Evolutionary conservation across 2,113 vertebrate genomes (phyloP), one percentile per base, ranked within the genome.

Genomic region (Neolamprologus cancellatus): DNA sequence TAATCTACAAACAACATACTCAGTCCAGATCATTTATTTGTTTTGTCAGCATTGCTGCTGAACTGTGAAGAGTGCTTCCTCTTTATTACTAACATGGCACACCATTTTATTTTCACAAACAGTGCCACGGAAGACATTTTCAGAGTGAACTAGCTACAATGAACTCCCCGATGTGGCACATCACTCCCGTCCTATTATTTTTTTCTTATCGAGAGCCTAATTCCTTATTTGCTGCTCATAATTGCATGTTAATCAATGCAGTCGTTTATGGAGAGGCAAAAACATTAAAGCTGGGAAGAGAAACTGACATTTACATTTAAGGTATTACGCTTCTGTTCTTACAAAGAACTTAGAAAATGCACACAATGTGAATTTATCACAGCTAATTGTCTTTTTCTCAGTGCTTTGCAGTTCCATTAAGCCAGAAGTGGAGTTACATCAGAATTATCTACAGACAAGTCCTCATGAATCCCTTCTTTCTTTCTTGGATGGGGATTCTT

Each of bases 401-500:
- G 20, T 55, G 8, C 78, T 87, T 53, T 85, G 71, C 76, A 64
- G 6, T 88, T 86, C 64, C 6, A 61, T 69, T 83, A 54, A 86
- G 87, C 36, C 44, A 85, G 54, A 88, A 84, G 30, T 57, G 41
- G 79, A 81, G 50, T 88, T 91, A 84, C 89, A 89, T 87, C 87
- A 91, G 91, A 90, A 85, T 88, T 89, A 91, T 90, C 91, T 88
- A 14, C 78, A 84, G 86, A 84, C 61, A 66, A 90, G 78, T 71
- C 41, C 14, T 69, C 55, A 39, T 53, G 71, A 91, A 90, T 92
- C 76, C 79, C 30, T n/a, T 87, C 74, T 85, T 88, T 81, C 81
- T 81, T 46, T 81, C 78, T 90, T 90, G 83, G 83, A 81, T 90
- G 66, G 64, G 88, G 82, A 59, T 84, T 92, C 86, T 87, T 79